These are phyloP conservation scores for Bolinopsis microptera DNA, from an alignment of 37 sponge, comb jelly and placozoan species.

Conservation along the genomic window DNA sequence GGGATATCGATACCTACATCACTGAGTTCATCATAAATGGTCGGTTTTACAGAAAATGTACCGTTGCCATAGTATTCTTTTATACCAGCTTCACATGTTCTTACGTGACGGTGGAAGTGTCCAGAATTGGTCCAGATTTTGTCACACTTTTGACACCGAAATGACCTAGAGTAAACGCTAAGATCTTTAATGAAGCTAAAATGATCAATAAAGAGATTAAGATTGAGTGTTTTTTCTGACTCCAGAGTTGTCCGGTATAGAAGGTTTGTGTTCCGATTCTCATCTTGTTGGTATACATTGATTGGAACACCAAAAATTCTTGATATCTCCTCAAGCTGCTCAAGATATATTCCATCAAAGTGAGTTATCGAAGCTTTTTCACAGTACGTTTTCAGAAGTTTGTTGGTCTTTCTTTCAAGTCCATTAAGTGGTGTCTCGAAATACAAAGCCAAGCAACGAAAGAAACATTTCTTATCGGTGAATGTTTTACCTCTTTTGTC, in stretches of 20 bases:
- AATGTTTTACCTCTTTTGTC: not conserved
- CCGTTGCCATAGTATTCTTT: not conserved
- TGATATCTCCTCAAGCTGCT: slow-evolving; percentile 19
- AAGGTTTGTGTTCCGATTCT: not conserved
- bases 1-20: not conserved
- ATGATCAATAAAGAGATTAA: not conserved
- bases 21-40: not conserved
- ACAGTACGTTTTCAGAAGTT: not conserved
- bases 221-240: not conserved
- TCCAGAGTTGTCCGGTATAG: not conserved
- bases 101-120: not conserved
- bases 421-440: not conserved
- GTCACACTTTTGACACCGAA: not conserved
- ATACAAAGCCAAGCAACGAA: not conserved
- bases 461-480: not conserved
- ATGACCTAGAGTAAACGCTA: not conserved
- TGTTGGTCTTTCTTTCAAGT: not conserved
- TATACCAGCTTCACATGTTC: not conserved
- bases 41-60: not conserved
- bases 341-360: not conserved
- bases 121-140: not conserved
- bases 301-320: not conserved
- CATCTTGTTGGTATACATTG: not conserved
- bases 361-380: not conserved
- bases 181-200: slow-evolving; percentile 15